Percentiles rank a stretch among this genome's conserved stretches.
These are phyloP conservation scores for Scarus forsteni DNA, from an alignment of 2,797 vertebrate species.

Conservation along the genomic window DNA sequence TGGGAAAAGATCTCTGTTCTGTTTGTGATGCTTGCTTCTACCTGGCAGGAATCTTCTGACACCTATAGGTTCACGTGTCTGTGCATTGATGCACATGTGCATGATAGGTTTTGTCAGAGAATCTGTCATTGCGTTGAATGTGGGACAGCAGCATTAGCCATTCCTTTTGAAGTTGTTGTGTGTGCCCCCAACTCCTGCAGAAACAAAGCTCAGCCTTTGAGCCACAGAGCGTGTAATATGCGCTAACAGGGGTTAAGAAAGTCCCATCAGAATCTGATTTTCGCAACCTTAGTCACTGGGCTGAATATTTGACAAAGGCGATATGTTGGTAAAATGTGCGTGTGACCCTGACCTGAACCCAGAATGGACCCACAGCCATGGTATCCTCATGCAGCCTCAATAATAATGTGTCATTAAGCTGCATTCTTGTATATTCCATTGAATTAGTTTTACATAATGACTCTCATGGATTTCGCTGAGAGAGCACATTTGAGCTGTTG, in stretches of 20 bases:
- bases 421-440: slow-evolving; percentile 67
- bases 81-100: slow-evolving; percentile 28
- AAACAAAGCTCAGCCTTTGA: slow-evolving; percentile 41
- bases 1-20: background rate
- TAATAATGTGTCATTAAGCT: slow-evolving; percentile 68
- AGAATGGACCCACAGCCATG: slow-evolving; percentile 40
- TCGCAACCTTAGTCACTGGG: slow-evolving; percentile 34
- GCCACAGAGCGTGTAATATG: slow-evolving; percentile 64
- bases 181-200: slow-evolving; percentile 51
- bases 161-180: slow-evolving; percentile 75
- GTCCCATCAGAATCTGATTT: slow-evolving; percentile 48
- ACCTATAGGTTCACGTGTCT: slow-evolving; percentile 33
- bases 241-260: slow-evolving; percentile 50
- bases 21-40: slow-evolving; percentile 32
- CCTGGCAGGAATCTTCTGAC: slow-evolving; percentile 44
- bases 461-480: slow-evolving; percentile 65
- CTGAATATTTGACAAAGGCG: slow-evolving; percentile 37
- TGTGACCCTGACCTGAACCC: slow-evolving; percentile 31
- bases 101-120: slow-evolving; percentile 43
- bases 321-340: background rate
- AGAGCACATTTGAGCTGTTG: slow-evolving; percentile 59
- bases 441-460: slow-evolving; percentile 77
- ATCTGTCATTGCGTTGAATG: slow-evolving; percentile 59
- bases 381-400: slow-evolving; percentile 30
- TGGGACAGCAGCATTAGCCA: slow-evolving; percentile 68